A percentile compares a stretch with the other conserved stretches of the same genome.
Conservation (phyloP, 2,888 invertebrate species). For the Drosophila maculinotata region DNA sequence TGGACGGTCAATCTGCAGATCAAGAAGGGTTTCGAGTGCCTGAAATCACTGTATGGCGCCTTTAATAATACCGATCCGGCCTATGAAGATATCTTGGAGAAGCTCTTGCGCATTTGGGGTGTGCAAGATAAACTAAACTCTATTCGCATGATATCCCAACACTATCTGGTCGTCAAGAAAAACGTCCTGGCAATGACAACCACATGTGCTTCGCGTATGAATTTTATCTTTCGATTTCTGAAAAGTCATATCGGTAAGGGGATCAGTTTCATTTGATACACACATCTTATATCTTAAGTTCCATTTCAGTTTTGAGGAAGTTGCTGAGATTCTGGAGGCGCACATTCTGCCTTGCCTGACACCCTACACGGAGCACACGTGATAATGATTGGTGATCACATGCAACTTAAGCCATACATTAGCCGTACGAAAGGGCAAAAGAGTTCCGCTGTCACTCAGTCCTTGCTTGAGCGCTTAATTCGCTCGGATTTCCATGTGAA, state of each 20-base stretch:
- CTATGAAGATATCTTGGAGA: conserved; percentile 65
- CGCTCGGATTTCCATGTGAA: conserved; percentile 88
- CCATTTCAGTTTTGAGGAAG: conserved; percentile 92
- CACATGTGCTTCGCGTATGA: conserved; percentile 89
- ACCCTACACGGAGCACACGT: conserved; percentile 90
- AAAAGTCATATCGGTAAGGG: conserved; percentile 87
- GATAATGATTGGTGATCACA: conserved; percentile 94
- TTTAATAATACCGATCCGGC: conserved; percentile 75
- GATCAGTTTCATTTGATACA: background rate
- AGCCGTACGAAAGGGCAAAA: conserved; percentile 9
- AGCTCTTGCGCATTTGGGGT: conserved; percentile 68
- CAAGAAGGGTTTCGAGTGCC: conserved; percentile 61
- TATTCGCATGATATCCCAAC: conserved; percentile 86
- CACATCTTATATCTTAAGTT: background rate
- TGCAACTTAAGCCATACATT: conserved; percentile 91
- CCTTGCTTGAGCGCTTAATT: conserved; percentile 93
- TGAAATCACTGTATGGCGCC: conserved; percentile 72
- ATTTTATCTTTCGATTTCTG: conserved; percentile 87
- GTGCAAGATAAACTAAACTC: conserved; percentile 85
- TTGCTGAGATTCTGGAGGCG: conserved; percentile 93
- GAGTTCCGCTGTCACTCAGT: conserved; percentile 86
- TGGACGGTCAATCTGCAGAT: conserved; percentile 74
- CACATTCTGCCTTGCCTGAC: conserved; percentile 92
- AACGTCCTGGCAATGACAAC: conserved; percentile 91
- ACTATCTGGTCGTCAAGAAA: conserved; percentile 86